phyloP scores from a whole-genome alignment of 1,140 invertebrate species.

The Drosophila nasuta region DNA sequence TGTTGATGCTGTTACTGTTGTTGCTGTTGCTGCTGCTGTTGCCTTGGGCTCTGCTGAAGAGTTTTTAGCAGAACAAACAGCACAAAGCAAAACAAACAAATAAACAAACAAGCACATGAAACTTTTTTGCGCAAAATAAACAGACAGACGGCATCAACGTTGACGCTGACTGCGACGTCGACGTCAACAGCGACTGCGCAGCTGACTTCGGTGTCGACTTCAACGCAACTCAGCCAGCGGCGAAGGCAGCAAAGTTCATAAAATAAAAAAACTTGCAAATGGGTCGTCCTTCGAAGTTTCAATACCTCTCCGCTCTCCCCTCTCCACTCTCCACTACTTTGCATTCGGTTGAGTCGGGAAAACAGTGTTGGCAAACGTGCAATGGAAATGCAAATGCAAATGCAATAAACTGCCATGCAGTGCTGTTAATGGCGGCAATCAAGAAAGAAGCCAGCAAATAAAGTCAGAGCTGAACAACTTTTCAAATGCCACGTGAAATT shows the following conservation, averaged over 20 bases:
- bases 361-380: slow-evolving; percentile 23
- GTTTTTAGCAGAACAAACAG: slow-evolving; percentile 71
- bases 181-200: not conserved
- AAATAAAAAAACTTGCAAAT: slow-evolving; percentile 24
- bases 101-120: slow-evolving; percentile 55
- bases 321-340: slow-evolving; percentile 2
- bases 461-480: not conserved
- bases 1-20: slow-evolving; percentile 9
- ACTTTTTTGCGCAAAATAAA: slow-evolving; percentile 50
- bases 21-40: slow-evolving; percentile 35
- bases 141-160: slow-evolving; percentile 24
- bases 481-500: not conserved
- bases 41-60: slow-evolving; percentile 58
- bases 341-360: slow-evolving; percentile 4
- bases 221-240: not conserved
- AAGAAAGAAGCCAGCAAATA: slow-evolving; percentile 10
- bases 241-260: slow-evolving; percentile 24
- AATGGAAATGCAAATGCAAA: slow-evolving; percentile 8
- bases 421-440: slow-evolving; percentile 17
- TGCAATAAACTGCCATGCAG: slow-evolving; percentile 25
- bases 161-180: slow-evolving; percentile 1
- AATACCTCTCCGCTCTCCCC: slow-evolving; percentile 20
- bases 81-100: slow-evolving; percentile 62
- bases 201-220: not conserved
- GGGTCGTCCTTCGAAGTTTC: slow-evolving; percentile 44